Conservation (phyloP, 2,797 vertebrate species). For the Enteromius viviparus region DNA sequence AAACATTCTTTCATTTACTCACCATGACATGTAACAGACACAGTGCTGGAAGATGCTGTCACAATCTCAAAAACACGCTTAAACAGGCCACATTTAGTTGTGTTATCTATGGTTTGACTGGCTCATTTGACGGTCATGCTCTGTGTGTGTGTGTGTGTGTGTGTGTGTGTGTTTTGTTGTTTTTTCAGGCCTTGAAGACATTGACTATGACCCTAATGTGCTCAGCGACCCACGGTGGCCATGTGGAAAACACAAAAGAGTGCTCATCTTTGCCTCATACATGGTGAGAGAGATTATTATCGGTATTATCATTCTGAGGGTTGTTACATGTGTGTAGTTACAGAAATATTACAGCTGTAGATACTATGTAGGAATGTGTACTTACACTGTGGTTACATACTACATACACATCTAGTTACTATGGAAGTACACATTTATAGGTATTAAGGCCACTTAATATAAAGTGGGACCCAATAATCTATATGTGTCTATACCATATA, state of each 20-base stretch:
- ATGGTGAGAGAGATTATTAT: slow-evolving; percentile 80
- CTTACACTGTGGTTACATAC: no score
- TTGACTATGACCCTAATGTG: slow-evolving; percentile 92
- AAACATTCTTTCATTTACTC: not conserved
- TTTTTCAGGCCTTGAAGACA: slow-evolving; percentile 80
- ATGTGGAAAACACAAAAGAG: slow-evolving; percentile 96
- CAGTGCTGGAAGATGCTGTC: not conserved
- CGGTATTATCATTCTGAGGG: no score
- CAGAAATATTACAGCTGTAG: no score
- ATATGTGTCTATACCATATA: no score
- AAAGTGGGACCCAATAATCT: no score
- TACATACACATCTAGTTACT: no score
- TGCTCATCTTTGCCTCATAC: slow-evolving; percentile 95
- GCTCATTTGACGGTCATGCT: not conserved
- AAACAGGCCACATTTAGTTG: not conserved
- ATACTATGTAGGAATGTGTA: no score
- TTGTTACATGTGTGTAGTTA: no score
- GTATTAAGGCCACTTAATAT: no score
- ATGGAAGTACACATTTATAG: no score
- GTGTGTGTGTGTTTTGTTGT: not conserved
- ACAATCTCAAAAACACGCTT: not conserved
- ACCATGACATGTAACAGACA: not conserved
- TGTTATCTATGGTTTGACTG: not conserved
- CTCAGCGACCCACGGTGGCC: slow-evolving; percentile 97
- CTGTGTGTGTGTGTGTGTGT: slow-evolving; percentile 3